phyloP scores from a whole-genome alignment of 2,113 vertebrate genomes.

The Syngnathoides biaculeatus region DNA sequence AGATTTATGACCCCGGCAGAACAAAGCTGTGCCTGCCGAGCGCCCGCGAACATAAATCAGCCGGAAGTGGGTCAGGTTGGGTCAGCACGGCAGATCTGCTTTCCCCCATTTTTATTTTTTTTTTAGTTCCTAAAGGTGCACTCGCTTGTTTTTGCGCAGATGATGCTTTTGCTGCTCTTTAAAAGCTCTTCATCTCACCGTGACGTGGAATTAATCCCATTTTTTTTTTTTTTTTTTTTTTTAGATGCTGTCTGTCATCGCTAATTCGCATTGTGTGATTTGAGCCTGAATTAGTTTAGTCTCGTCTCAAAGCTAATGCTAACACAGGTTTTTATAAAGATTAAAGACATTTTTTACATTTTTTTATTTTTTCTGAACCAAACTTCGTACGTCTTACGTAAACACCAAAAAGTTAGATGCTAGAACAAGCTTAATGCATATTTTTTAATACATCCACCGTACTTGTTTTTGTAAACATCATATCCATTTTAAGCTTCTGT shows the following conservation, averaged over 20 bases:
- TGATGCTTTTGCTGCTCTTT: background rate
- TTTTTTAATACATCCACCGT: too few species aligned
- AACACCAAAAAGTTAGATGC: too few species aligned
- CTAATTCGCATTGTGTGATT: background rate
- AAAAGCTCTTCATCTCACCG: background rate
- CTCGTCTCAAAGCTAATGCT: background rate
- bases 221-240: background rate
- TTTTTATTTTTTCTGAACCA: too few species aligned
- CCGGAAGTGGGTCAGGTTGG: slow-evolving; percentile 70
- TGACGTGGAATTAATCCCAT: background rate
- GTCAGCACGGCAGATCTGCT: slow-evolving; percentile 53
- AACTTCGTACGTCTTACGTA: too few species aligned
- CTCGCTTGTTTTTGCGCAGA: background rate
- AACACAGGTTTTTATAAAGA: too few species aligned
- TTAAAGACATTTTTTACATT: too few species aligned
- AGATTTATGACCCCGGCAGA: slow-evolving; percentile 74
- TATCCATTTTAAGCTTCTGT: too few species aligned
- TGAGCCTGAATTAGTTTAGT: too few species aligned
- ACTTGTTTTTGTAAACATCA: too few species aligned
- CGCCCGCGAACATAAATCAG: slow-evolving; percentile 70
- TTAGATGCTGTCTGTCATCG: background rate
- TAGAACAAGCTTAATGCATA: too few species aligned
- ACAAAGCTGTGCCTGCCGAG: slow-evolving; percentile 66
- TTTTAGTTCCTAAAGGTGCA: slow-evolving; percentile 32
- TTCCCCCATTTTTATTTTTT: slow-evolving; percentile 13